Percentiles rank a stretch among this genome's conserved stretches.
phyloP scores from a whole-genome alignment of 2,888 invertebrate species.

The Ernsta delagoae region DNA sequence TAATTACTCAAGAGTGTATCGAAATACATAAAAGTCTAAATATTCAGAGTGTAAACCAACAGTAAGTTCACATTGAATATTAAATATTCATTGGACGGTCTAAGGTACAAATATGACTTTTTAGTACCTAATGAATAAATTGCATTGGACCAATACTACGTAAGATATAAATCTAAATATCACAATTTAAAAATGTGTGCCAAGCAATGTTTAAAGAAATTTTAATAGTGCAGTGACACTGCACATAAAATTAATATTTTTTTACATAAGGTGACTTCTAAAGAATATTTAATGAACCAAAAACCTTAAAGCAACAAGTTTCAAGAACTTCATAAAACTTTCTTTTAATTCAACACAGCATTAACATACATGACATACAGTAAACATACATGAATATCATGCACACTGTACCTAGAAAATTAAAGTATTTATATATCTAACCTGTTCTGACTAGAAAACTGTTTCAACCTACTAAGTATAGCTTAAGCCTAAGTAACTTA shows the following conservation, averaged over 20 bases:
- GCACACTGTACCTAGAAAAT: too few relatives aligned
- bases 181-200: constrained; percentile 26
- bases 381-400: too few relatives aligned
- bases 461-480: not conserved
- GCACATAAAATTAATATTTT: too few relatives aligned
- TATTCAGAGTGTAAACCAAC: not conserved
- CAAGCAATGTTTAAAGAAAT: not conserved
- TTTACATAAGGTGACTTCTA: not conserved
- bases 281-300: not conserved
- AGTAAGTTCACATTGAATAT: constrained; percentile 9
- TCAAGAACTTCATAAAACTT: too few relatives aligned
- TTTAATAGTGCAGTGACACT: too few relatives aligned
- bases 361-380: not conserved
- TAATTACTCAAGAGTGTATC: too few relatives aligned
- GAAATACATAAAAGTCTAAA: not conserved
- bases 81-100: constrained; percentile 23
- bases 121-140: constrained; percentile 15
- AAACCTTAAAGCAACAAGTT: too few relatives aligned
- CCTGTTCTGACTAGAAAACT: constrained; percentile 9
- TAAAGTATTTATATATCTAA: not conserved
- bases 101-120: constrained; percentile 15
- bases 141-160: constrained; percentile 27
- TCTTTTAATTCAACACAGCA: constrained; percentile 25
- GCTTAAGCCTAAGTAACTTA: constrained; percentile 7
- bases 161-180: constrained; percentile 20